Evolutionary conservation across 2,113 vertebrate genomes (phyloP).

Genomic region (Atherinomorus stipes): DNA sequence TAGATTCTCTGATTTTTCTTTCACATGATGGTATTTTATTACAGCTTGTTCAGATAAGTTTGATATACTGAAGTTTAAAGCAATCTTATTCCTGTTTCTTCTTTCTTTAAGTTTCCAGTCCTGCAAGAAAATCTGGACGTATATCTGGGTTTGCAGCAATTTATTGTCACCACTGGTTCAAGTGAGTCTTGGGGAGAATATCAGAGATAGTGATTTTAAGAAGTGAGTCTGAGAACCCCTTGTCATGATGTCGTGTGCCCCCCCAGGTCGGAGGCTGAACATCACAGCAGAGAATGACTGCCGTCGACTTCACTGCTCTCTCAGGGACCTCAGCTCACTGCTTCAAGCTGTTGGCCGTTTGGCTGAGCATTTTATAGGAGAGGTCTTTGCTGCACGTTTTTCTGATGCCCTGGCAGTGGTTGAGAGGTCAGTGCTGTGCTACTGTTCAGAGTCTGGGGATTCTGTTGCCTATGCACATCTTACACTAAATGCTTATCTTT

Average conservation of each 20-base stretch:
- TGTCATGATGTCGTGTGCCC: neutral
- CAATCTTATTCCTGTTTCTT: slow-evolving; percentile 31
- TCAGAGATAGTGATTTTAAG: neutral
- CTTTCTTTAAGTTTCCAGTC: slow-evolving; percentile 89
- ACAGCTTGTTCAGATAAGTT: neutral
- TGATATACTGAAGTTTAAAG: neutral
- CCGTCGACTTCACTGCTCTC: slow-evolving; percentile 93
- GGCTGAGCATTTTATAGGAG: slow-evolving; percentile 94
- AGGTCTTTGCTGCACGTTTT: slow-evolving; percentile 92
- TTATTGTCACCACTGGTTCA: slow-evolving; percentile 90
- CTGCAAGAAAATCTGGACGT: slow-evolving; percentile 97
- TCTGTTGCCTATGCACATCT: too few relatives aligned
- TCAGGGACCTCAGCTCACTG: slow-evolving; percentile 94
- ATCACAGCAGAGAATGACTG: slow-evolving; percentile 97
- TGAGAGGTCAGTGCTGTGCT: slow-evolving; percentile 86
- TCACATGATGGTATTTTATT: neutral
- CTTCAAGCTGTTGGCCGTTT: slow-evolving; percentile 94
- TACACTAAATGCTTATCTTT: too few relatives aligned
- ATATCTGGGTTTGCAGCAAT: slow-evolving; percentile 96
- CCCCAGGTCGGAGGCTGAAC: slow-evolving; percentile 91
- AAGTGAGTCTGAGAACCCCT: neutral
- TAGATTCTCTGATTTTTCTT: too few relatives aligned
- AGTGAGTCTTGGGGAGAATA: slow-evolving; percentile 79
- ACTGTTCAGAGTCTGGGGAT: too few relatives aligned
- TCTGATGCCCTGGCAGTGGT: slow-evolving; percentile 92